Evolutionary conservation across 1,140 invertebrate genomes (phyloP).

Genomic region (Bombus affinis): DNA sequence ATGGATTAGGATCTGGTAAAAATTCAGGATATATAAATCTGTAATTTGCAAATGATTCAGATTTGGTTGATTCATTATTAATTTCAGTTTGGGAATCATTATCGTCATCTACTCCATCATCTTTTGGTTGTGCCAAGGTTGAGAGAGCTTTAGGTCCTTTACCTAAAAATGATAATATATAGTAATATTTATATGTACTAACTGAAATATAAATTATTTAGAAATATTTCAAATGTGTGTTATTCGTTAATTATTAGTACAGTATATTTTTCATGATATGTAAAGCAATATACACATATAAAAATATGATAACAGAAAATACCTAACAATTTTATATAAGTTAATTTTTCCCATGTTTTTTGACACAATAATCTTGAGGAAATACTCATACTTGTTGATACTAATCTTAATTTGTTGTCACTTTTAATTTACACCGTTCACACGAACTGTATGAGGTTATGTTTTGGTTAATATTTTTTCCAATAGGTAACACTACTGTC

Average conservation of each 20-base stretch:
- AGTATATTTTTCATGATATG: background rate
- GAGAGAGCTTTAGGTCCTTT: constrained; percentile 16
- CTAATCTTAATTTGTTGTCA: background rate
- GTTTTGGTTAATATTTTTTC: background rate
- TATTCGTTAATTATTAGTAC: background rate
- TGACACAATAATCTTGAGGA: background rate
- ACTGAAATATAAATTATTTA: background rate
- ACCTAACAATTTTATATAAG: background rate
- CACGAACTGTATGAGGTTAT: background rate
- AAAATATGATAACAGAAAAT: background rate
- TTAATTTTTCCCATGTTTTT: constrained; percentile 6
- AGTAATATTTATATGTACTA: background rate
- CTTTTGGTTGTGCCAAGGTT: background rate
- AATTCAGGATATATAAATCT: constrained; percentile 96
- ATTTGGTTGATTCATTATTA: background rate
- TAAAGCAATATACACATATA: too few relatives aligned
- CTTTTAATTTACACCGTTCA: background rate
- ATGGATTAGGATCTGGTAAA: constrained; percentile 92
- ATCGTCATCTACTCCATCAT: background rate
- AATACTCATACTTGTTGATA: constrained; percentile 6
- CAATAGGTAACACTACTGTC: background rate
- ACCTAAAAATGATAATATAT: constrained; percentile 1
- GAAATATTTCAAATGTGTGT: background rate
- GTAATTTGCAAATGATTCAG: constrained; percentile 32
- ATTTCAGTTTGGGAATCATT: background rate